Percentiles rank a stretch among this genome's conserved stretches.
phyloP scores from a whole-genome alignment of 2,113 vertebrate genomes.

The Otocyon megalotis region DNA sequence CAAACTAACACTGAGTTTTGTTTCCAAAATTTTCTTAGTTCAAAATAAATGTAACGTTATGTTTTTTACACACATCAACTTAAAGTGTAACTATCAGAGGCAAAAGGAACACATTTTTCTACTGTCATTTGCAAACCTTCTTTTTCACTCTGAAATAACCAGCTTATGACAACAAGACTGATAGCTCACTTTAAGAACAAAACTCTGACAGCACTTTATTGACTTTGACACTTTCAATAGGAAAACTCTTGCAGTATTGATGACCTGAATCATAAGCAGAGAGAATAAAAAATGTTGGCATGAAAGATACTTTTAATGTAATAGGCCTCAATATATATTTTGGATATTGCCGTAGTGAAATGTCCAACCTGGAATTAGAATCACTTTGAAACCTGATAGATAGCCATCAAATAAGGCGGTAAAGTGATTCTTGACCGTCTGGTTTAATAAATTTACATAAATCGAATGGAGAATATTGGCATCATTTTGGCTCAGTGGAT shows the following conservation, averaged over 20 bases:
- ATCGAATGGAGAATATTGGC: neutral
- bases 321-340: neutral
- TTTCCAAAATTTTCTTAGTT: constrained; percentile 13
- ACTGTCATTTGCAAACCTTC: constrained; percentile 24
- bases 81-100: neutral
- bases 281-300: neutral
- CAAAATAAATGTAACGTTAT: neutral
- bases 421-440: neutral
- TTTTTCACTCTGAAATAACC: neutral
- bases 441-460: neutral
- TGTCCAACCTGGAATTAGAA: neutral
- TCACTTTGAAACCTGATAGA: neutral
- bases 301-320: constrained; percentile 5
- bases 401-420: neutral
- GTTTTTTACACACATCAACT: neutral
- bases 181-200: neutral
- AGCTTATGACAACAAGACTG: neutral
- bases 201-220: neutral
- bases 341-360: constrained; percentile 3
- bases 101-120: neutral
- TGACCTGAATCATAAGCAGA: neutral
- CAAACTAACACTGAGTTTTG: neutral
- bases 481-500: neutral
- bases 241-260: neutral
- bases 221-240: neutral